Evolutionary conservation across 2,113 vertebrate species (phyloP), one percentile per base, ranked within the genome.

Genomic region (Ptyas mucosa): DNA sequence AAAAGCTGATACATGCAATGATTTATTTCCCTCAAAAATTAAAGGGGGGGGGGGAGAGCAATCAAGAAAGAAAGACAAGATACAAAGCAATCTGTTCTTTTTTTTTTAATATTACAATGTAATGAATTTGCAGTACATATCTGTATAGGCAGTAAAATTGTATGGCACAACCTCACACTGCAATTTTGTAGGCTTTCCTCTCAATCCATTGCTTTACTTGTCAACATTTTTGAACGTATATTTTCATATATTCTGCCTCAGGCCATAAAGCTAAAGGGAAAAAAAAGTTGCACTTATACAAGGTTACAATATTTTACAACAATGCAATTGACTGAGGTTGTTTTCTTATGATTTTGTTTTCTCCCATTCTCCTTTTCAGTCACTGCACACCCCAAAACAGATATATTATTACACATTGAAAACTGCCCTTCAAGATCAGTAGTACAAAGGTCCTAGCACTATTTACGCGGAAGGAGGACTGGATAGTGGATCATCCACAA

Each of bases 1-100:
- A 43, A 85, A 91, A 43, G n/a, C 21, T 94, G 96, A 95, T 97
- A 98, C 98, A 97, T 98, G 97, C 98, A 99, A 98, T 98, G 99
- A 98, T 97, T 99, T 99, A 99, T 96, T 98, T 97, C 93, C 94
- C 95, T 75, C 51, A 23, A 91, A 61, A 49, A 93, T 58, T 52
- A 53, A 53, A 10, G 52, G 29, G 4, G 43, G 43, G 52, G 29
- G 4, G 43, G 43, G 43, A 46, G 51, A 94, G 75, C 91, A 92
- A 51, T 85, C 92, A 61, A 26, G 89, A 89, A 61, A 26, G 94
- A 95, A 85, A 95, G 93, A 49, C 95, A 95, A 97, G 94, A 94
- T 95, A 89, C 94, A 95, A 96, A 90, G 87, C 39, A 87, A 89
- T 97, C 96, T 95, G 89, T 94, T 96, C 92, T 92, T 85, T 49